Conservation (phyloP, 2,797 vertebrate genomes). For the Tragopan temminckii region DNA sequence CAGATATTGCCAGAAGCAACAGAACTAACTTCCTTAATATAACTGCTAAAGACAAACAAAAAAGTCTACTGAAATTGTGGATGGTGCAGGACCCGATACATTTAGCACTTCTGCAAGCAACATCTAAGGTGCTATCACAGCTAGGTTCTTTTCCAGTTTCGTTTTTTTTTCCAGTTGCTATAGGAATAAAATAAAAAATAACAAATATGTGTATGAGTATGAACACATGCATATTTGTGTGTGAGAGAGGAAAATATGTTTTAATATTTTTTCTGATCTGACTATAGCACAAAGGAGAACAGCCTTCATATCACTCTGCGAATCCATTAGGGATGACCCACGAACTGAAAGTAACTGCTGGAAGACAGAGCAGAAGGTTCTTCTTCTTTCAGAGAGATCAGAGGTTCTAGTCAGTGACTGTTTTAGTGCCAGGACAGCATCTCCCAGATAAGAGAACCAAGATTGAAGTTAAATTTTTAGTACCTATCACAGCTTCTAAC, state of each 20-base stretch:
- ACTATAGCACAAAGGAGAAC: not conserved
- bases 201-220: not conserved
- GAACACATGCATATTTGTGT: fast-evolving
- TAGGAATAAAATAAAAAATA: not conserved
- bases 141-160: not conserved
- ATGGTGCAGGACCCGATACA: not conserved
- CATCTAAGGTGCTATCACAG: not conserved
- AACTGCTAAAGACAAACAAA: not conserved
- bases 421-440: not conserved
- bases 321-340: not conserved
- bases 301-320: fast-evolving
- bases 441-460: not conserved
- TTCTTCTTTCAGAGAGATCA: not conserved
- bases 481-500: not conserved
- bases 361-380: not conserved
- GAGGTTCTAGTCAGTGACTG: not conserved
- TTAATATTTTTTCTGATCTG: not conserved
- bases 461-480: not conserved
- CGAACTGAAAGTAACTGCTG: fast-evolving
- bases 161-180: not conserved
- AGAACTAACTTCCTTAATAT: not conserved
- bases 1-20: conserved; percentile 3
- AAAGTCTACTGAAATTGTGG: not conserved
- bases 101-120: not conserved
- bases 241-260: fast-evolving